phyloP scores from a whole-genome alignment of 2,888 invertebrate species.

The Conchocele bisecta region DNA sequence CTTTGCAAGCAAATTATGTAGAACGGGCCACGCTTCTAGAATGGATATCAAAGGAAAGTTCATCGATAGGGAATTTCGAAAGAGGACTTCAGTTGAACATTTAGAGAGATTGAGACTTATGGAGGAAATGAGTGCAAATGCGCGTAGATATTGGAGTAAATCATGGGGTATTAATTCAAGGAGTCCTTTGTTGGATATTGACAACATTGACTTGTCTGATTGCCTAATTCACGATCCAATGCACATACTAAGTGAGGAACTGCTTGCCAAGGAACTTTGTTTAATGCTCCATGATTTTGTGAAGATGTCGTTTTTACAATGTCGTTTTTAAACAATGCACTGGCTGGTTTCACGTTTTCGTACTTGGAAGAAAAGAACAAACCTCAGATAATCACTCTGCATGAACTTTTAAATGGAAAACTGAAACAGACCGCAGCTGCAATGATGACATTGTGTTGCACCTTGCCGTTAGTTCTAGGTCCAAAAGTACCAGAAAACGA shows the following conservation, averaged over 20 bases:
- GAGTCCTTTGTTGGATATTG: not conserved
- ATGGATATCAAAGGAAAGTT: slow-evolving; percentile 10
- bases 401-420: slow-evolving; percentile 11
- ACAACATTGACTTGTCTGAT: not conserved
- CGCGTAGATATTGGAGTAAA: too few relatives aligned
- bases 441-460: slow-evolving; percentile 5
- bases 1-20: slow-evolving; percentile 9
- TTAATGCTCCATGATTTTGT: too few relatives aligned
- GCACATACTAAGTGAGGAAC: slow-evolving; percentile 17
- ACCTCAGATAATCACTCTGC: slow-evolving; percentile 9
- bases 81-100: too few relatives aligned
- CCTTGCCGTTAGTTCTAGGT: slow-evolving; percentile 10
- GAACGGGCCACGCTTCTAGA: slow-evolving; percentile 6
- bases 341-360: not conserved
- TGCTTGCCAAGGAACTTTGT: slow-evolving; percentile 12
- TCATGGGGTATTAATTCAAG: not conserved
- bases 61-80: too few relatives aligned
- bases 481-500: slow-evolving; percentile 4
- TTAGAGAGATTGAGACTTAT: not conserved
- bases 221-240: slow-evolving; percentile 17
- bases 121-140: too few relatives aligned
- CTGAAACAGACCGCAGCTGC: slow-evolving; percentile 8
- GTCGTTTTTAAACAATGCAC: not conserved
- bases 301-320: slow-evolving; percentile 9
- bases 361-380: too few relatives aligned